Percentiles rank a stretch among this genome's conserved stretches.
Conservation (phyloP, 1,140 invertebrate species). For the Elysia chlorotica region DNA sequence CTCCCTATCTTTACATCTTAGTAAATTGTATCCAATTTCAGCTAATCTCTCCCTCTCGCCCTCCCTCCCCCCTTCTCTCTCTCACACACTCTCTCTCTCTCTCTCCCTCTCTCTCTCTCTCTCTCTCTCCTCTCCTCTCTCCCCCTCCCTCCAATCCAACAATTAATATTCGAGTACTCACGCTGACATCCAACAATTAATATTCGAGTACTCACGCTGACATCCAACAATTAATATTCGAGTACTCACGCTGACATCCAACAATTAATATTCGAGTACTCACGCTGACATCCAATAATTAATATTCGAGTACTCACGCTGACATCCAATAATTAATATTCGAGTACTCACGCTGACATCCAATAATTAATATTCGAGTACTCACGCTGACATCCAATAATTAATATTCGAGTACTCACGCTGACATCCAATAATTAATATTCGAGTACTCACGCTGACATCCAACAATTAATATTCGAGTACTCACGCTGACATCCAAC, state of each 20-base stretch:
- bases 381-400: constrained; percentile 69
- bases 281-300: constrained; percentile 69
- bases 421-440: constrained; percentile 69
- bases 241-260: constrained; percentile 67
- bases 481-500: constrained; percentile 68
- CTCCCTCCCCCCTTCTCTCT: not conserved
- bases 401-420: constrained; percentile 62
- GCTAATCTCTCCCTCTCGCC: not conserved
- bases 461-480: constrained; percentile 64
- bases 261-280: constrained; percentile 61
- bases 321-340: constrained; percentile 68
- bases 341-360: constrained; percentile 66
- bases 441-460: constrained; percentile 66
- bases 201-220: constrained; percentile 65
- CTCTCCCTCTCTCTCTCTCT: not conserved
- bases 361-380: constrained; percentile 63
- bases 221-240: constrained; percentile 67
- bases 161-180: no score
- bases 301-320: constrained; percentile 64
- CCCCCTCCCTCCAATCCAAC: no score
- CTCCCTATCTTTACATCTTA: not conserved
- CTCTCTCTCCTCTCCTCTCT: not conserved
- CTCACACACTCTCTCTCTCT: not conserved
- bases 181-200: constrained; percentile 69
- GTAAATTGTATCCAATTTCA: not conserved